phyloP scores from a whole-genome alignment of 2,888 invertebrate genomes.

The Conus canariensis region DNA sequence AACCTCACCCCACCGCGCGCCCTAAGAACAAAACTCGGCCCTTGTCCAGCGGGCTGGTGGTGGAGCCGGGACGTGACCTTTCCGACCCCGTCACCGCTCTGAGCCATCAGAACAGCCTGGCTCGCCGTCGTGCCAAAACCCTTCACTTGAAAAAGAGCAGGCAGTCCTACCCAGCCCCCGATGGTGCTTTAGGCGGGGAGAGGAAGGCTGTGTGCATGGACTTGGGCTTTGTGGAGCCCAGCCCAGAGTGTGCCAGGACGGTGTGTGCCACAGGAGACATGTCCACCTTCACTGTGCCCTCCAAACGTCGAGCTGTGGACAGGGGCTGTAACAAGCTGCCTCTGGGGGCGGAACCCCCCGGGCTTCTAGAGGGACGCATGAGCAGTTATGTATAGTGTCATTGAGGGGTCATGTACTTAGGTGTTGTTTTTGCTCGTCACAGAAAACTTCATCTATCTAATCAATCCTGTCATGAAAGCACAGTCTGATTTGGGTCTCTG shows the following conservation, averaged over 20 bases:
- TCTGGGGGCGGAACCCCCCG: neutral
- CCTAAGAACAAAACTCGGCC: constrained; percentile 31
- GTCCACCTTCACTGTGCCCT: neutral
- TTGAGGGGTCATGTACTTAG: too few relatives aligned
- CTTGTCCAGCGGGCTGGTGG: constrained; percentile 26
- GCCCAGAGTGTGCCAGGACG: neutral
- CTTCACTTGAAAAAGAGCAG: constrained; percentile 36
- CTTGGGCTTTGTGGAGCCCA: constrained; percentile 34
- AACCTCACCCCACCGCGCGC: neutral
- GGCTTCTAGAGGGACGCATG: constrained; percentile 29
- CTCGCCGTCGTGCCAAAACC: constrained; percentile 35
- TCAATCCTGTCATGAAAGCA: too few relatives aligned
- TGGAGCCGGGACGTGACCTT: constrained; percentile 31
- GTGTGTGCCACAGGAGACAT: neutral
- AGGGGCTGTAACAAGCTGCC: neutral
- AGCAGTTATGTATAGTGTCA: constrained; percentile 47
- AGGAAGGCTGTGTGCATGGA: constrained; percentile 29
- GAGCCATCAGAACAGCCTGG: neutral
- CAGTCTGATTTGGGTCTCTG: too few relatives aligned
- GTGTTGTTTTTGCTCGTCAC: too few relatives aligned
- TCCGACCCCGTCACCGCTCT: neutral
- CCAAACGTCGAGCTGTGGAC: constrained; percentile 16
- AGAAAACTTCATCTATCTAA: too few relatives aligned
- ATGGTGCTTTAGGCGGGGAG: constrained; percentile 14
- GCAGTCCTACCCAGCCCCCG: constrained; percentile 35